Conservation (phyloP, 2,797 vertebrate genomes). For the Xenopus petersii region DNA sequence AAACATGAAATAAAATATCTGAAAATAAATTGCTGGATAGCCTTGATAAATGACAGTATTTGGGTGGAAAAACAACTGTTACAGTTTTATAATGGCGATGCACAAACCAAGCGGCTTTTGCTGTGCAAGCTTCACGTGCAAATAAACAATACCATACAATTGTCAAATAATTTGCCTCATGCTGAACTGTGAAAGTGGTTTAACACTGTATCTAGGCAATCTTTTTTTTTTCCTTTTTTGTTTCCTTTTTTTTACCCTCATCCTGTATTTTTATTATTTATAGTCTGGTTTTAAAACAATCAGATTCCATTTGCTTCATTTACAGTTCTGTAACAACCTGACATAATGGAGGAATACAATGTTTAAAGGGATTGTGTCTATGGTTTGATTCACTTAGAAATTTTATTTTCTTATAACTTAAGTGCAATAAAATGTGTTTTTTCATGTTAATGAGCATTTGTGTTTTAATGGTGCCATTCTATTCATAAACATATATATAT, state of each 20-base stretch:
- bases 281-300: conserved; percentile 98
- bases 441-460: conserved; percentile 69
- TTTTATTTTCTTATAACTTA: conserved; percentile 99
- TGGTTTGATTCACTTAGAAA: conserved; percentile 99
- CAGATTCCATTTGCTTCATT: conserved; percentile 97
- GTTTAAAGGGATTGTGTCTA: conserved; percentile 99
- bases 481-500: too few species aligned
- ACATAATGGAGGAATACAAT: conserved; percentile 88
- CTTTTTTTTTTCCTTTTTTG: conserved; percentile 74
- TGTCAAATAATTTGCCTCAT: conserved; percentile 90
- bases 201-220: conserved; percentile 99
- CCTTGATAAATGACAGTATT: conserved; percentile 81
- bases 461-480: neutral
- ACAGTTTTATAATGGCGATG: conserved; percentile 72
- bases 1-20: conserved; percentile 62
- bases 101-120: conserved; percentile 67
- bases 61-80: conserved; percentile 72
- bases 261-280: conserved; percentile 86
- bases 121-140: conserved; percentile 66
- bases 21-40: conserved; percentile 75
- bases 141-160: conserved; percentile 66
- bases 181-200: conserved; percentile 99
- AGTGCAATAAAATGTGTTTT: conserved; percentile 99
- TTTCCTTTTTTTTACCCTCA: conserved; percentile 52
- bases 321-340: conserved; percentile 98